Evolutionary conservation across 2,113 vertebrate species (phyloP).

Genomic region (Eolophus roseicapilla): DNA sequence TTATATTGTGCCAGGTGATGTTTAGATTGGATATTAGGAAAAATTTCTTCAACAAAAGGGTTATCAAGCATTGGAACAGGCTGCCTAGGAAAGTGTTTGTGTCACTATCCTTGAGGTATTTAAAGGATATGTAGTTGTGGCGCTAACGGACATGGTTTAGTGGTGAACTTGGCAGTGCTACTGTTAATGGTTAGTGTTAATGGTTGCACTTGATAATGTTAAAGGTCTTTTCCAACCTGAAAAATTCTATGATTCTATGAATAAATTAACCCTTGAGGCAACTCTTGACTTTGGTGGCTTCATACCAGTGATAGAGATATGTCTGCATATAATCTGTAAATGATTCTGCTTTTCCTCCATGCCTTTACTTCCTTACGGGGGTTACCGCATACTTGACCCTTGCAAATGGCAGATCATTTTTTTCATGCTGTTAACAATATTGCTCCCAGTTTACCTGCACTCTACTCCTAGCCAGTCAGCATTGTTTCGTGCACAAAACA

Average conservation of each 20-base stretch:
- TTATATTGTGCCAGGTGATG: not conserved
- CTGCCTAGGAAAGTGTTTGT: not conserved
- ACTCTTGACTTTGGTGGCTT: not conserved
- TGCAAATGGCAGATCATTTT: not conserved
- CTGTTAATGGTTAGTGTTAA: not conserved
- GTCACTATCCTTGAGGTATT: not conserved
- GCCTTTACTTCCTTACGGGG: not conserved
- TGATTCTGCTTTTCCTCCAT: not conserved
- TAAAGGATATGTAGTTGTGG: not conserved
- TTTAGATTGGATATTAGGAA: not conserved
- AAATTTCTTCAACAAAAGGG: not conserved
- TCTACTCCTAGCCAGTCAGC: not conserved
- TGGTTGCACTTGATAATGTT: not conserved
- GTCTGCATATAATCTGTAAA: not conserved
- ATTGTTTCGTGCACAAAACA: not conserved
- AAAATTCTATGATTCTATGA: not conserved
- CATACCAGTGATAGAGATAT: not conserved
- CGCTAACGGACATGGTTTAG: not conserved
- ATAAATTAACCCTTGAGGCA: not conserved
- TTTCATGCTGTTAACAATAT: not conserved
- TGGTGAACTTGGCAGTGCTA: not conserved
- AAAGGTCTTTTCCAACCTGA: not conserved
- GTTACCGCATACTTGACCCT: not conserved
- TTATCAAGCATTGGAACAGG: not conserved
- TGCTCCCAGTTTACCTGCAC: not conserved